Conservation (phyloP, 30 jellyfish, hydroid and myxozoan genomes). For the Mastigias papua region DNA sequence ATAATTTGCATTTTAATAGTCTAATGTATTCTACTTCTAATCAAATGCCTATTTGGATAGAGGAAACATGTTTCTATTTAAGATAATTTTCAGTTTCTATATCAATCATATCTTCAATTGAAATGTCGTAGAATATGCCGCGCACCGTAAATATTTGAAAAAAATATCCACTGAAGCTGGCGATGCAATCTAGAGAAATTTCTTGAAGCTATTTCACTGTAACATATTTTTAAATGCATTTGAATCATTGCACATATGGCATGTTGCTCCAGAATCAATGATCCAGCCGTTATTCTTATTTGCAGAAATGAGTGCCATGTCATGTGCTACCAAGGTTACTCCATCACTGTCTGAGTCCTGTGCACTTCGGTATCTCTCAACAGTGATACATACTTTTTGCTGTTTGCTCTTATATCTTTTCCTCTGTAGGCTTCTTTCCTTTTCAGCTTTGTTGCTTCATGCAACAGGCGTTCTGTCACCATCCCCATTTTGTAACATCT, state of each 20-base stretch:
- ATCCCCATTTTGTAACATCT: slow-evolving; percentile 59
- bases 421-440: not conserved
- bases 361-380: not conserved
- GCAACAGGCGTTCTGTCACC: slow-evolving; percentile 66
- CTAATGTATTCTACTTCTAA: too few species aligned
- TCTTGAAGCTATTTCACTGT: not conserved
- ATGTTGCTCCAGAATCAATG: slow-evolving; percentile 78
- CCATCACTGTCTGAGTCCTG: not conserved
- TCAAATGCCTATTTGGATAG: too few species aligned
- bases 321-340: not conserved
- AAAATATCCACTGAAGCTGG: too few species aligned
- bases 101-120: too few species aligned
- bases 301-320: slow-evolving; percentile 5
- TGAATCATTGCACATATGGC: slow-evolving; percentile 61
- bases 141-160: too few species aligned
- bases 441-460: slow-evolving; percentile 52
- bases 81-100: too few species aligned
- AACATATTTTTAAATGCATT: not conserved
- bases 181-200: too few species aligned
- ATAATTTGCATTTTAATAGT: too few species aligned
- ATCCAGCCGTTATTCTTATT: slow-evolving; percentile 33
- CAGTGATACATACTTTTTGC: not conserved
- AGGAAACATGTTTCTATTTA: too few species aligned
- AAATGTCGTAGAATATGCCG: too few species aligned
- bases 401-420: not conserved